Evolutionary conservation across 2,888 invertebrate species (phyloP).

Genomic region (Tanaodytes sp.): DNA sequence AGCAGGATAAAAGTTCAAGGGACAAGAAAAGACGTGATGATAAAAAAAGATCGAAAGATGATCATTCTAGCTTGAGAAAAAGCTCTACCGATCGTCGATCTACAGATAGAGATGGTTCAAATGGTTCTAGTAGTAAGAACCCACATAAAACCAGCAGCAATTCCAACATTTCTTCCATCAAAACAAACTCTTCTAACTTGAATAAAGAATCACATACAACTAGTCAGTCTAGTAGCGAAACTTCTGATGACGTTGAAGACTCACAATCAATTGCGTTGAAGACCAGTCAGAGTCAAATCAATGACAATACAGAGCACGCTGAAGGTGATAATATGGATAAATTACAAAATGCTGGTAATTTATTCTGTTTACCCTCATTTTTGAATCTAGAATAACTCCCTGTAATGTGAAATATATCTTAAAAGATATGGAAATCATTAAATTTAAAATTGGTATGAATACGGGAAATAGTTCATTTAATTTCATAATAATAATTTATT

Average conservation of each 20-base stretch:
- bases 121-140: constrained; percentile 76
- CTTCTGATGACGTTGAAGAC: constrained; percentile 66
- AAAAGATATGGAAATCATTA: no score
- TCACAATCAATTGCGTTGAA: constrained; percentile 57
- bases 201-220: constrained; percentile 75
- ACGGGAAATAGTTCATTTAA: no score
- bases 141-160: constrained; percentile 72
- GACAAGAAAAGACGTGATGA: constrained; percentile 69
- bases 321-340: constrained; percentile 23
- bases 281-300: constrained; percentile 33
- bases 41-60: constrained; percentile 77
- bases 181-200: constrained; percentile 71
- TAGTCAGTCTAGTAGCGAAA: constrained; percentile 72
- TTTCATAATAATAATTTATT: no score
- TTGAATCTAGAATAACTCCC: no score
- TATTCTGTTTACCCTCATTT: neutral
- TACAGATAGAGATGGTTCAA: constrained; percentile 86
- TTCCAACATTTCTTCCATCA: constrained; percentile 71
- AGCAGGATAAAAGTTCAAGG: constrained; percentile 61
- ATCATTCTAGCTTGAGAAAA: constrained; percentile 81
- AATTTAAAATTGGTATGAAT: no score
- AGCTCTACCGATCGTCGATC: constrained; percentile 80
- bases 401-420: no score
- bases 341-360: constrained; percentile 25
- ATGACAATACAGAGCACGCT: constrained; percentile 30